Evolutionary conservation across 2,888 invertebrate species (phyloP).

Genomic region (Trissoscelio sp.): DNA sequence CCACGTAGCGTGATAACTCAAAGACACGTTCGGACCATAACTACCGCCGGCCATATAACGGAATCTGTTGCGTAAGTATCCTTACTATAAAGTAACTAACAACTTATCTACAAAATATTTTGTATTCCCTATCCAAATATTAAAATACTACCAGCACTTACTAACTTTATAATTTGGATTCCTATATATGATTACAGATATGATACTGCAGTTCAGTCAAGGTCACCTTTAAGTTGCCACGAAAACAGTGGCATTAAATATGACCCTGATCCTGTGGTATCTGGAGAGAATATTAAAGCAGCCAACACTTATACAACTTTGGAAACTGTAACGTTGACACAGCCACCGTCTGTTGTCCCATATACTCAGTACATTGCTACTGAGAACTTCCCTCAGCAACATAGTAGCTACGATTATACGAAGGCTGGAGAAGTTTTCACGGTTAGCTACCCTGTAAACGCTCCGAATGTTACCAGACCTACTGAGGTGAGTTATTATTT

Average conservation of each 20-base stretch:
- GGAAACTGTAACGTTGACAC: constrained; percentile 86
- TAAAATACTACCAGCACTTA: too few relatives aligned
- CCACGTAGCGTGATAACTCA: constrained; percentile 85
- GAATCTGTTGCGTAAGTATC: constrained; percentile 77
- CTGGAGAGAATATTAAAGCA: constrained; percentile 79
- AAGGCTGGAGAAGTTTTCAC: constrained; percentile 79
- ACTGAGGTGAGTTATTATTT: constrained; percentile 79
- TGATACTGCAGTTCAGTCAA: too few relatives aligned
- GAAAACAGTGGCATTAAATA: too few relatives aligned
- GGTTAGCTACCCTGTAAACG: constrained; percentile 76
- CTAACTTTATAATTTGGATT: too few relatives aligned
- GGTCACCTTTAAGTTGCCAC: too few relatives aligned
- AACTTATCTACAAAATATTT: too few relatives aligned
- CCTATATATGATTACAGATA: too few relatives aligned
- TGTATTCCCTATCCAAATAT: too few relatives aligned
- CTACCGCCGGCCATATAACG: constrained; percentile 86
- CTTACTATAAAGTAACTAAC: too few relatives aligned
- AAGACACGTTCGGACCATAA: constrained; percentile 86
- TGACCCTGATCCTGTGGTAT: constrained; percentile 79
- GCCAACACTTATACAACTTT: constrained; percentile 86
- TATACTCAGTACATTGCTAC: constrained; percentile 79
- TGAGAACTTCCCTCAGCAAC: constrained; percentile 77
- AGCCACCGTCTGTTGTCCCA: constrained; percentile 79
- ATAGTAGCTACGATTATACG: constrained; percentile 75
- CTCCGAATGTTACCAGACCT: constrained; percentile 74